Evolutionary conservation across 1,140 invertebrate species (phyloP), one percentile per base, ranked within the genome.

Genomic region (Micrasema longulum): DNA sequence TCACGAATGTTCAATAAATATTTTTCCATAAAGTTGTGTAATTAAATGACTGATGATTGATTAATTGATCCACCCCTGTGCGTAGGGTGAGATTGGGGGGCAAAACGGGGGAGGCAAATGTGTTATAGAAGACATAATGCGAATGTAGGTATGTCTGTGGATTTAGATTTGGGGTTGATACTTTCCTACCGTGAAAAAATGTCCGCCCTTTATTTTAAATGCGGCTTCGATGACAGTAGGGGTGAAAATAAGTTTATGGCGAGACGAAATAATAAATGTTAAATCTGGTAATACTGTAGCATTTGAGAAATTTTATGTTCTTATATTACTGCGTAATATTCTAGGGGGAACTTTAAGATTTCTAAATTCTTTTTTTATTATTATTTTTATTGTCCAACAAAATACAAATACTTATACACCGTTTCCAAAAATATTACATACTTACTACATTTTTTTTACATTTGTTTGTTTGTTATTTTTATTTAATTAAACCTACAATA

Each of bases 151-250:
- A 50, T 26, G 38, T 38, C 31, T 48, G n/a, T 36, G 55, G 43
- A 14, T 11, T n/a, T 35, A 16, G 55, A 48, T 35, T 41, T 26
- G 47, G 12, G 69, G 26, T 20, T 69, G 53, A 55, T 73, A 43
- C 43, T 60, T 57, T 67, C 72, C 71, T 26, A 69, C 26, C 60
- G 62, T 73, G 72, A 47, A 69, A 70, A 70, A 70, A 70, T 73
- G 72, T 35, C 23, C 72, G 72, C 72, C 71, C 71, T 73, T 73
- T 73, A 73, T 66, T 73, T 73, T 73, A 73, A 73, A 73, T 73
- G 57, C 53, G 66, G 57, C 57, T 7, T 16, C 36, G 60, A 57
- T 53, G 65, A 68, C 52, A 57, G 45, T 23, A 45, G 26, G 65
- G 65, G 63, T 52, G 47, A 20, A 52, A 52, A 7, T 14, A 36